Evolutionary conservation across 2,888 invertebrate species (phyloP), one percentile per base, ranked within the genome.

Genomic region (Drosophila setosimentum): DNA sequence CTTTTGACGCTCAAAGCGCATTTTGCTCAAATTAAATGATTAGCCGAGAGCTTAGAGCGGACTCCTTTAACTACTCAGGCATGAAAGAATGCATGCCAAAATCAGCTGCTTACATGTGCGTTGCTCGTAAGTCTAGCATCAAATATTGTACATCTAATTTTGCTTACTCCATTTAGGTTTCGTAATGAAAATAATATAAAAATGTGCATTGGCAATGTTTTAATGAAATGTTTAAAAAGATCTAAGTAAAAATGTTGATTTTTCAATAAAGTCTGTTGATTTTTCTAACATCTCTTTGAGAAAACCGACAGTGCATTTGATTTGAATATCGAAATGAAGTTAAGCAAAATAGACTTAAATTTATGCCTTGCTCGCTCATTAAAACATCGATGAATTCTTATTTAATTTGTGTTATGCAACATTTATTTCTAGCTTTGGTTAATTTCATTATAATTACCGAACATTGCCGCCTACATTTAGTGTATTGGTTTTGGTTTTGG

Each of bases 1-100:
- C 84, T 79, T 79, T 84, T 85, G 78, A 79, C 81, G 51, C 82
- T 70, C 64, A 73, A 82, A 80, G 74, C 75, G 73, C 53, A 81
- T 83, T 80, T 82, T 51, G 51, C 32, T 21, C 64, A 65, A 65
- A 76, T 76, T 77, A 74, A 42, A n/a, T 59, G 74, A 78, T 78
- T 78, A 78, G 78, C 67, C 33, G 30, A 3, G n/a, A 32, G 55
- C 35, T 70, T 48, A 45, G 29, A 37, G 40, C 40, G 16, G 13
- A 61, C 48, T 48, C 49, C 18, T 16, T 48, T 53, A 16, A 16
- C 4, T 2, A n/a, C 2, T 48, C 71, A 33, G 24, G 59, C 72
- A 35, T 45, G 49, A 55, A 32, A 51, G 37, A 18, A 63, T 33
- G 45, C 58, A 21, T 60, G 55, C 32, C 55, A 65, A 59, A 37